Conservation (phyloP, 2,113 vertebrate genomes). For the Stomatorhinus ivindoensis region DNA sequence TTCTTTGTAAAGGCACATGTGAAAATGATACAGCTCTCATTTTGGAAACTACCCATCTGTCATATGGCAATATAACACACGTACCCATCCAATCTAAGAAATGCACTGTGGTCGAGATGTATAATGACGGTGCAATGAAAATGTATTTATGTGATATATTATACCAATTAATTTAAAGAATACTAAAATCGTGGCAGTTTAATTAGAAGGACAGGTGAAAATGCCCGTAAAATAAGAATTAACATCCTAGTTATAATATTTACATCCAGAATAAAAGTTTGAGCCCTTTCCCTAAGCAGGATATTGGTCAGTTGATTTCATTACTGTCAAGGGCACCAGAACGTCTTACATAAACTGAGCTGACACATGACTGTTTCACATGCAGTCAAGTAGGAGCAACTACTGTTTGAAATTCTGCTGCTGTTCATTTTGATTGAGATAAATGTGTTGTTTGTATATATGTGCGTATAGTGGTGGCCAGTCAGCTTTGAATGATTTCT, state of each 20-base stretch:
- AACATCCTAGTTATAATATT: neutral
- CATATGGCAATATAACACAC: neutral
- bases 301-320: neutral
- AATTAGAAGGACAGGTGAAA: neutral
- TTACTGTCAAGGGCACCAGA: neutral
- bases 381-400: neutral
- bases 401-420: neutral
- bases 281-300: neutral
- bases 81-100: neutral
- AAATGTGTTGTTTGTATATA: neutral
- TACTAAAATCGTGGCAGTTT: neutral
- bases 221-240: neutral
- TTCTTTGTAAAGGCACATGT: slow-evolving; percentile 25
- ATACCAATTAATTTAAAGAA: neutral
- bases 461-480: neutral
- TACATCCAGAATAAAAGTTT: neutral
- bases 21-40: slow-evolving; percentile 20
- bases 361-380: neutral
- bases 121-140: neutral
- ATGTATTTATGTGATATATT: neutral
- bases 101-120: neutral
- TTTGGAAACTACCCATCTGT: neutral
- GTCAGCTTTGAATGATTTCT: neutral
- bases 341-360: neutral
- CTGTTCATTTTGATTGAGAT: neutral